A percentile compares a stretch with the other conserved stretches of the same genome.
Conservation (phyloP, 2,113 vertebrate genomes). For the Mesembrinibis cayennensis region DNA sequence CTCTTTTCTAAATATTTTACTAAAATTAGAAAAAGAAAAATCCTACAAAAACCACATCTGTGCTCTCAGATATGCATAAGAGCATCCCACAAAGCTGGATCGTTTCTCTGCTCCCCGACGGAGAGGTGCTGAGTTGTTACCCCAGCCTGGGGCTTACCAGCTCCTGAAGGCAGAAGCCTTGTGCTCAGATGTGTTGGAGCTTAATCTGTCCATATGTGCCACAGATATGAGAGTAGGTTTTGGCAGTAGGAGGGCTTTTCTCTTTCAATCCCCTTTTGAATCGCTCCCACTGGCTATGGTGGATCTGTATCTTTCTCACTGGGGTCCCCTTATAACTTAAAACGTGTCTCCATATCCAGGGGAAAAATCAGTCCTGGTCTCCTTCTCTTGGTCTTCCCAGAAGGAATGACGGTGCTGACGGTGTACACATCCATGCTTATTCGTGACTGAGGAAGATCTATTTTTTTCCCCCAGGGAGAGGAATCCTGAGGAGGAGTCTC, state of each 20-base stretch:
- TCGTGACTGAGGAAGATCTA: not conserved
- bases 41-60: not conserved
- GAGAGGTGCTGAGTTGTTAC: not conserved
- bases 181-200: conserved; percentile 11
- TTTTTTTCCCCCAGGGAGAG: not conserved
- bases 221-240: not conserved
- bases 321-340: not conserved
- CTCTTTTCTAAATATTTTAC: not conserved
- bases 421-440: not conserved
- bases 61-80: not conserved
- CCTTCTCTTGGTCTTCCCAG: not conserved
- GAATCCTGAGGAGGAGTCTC: not conserved
- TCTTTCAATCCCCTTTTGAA: not conserved
- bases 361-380: not conserved
- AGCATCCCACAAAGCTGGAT: not conserved
- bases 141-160: not conserved
- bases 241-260: not conserved
- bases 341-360: fast-evolving
- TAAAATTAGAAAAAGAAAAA: not conserved
- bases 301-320: fast-evolving
- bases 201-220: not conserved
- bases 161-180: not conserved
- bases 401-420: not conserved
- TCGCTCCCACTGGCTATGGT: not conserved
- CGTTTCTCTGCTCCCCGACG: fast-evolving